These are phyloP conservation scores for Ophiodon elongatus DNA, from an alignment of 2,113 vertebrate genomes.

Conservation along the genomic window DNA sequence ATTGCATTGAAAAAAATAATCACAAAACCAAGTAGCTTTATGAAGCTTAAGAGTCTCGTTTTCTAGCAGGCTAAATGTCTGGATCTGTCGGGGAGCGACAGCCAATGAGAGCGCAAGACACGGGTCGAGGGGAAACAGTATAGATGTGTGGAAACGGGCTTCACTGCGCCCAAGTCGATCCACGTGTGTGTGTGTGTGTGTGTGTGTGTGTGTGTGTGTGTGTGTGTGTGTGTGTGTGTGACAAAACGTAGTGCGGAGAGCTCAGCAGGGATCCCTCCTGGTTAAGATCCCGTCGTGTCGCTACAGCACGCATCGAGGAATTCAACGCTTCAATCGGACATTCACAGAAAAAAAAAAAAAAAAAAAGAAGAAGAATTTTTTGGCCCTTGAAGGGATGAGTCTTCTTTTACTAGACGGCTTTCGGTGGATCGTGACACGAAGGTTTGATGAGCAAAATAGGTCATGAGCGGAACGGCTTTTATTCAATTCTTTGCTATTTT, in stretches of 20 bases:
- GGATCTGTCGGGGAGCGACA: too few species aligned
- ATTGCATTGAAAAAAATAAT: background rate
- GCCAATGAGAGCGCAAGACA: too few species aligned
- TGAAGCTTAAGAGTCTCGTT: background rate
- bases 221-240: background rate
- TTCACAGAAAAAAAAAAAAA: background rate
- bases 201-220: background rate
- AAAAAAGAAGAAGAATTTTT: background rate
- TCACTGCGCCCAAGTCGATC: background rate
- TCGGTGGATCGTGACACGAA: background rate
- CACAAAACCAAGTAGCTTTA: background rate
- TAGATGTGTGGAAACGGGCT: background rate
- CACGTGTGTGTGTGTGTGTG: background rate
- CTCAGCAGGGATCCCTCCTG: background rate
- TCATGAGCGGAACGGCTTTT: slow-evolving; percentile 24
- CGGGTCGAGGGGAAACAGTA: background rate
- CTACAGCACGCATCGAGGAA: too few species aligned
- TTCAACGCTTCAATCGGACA: too few species aligned
- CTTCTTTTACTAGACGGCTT: slow-evolving; percentile 1
- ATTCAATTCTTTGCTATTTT: slow-evolving; percentile 49
- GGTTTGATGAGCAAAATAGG: slow-evolving; percentile 27
- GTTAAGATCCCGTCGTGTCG: background rate
- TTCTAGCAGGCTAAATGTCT: too few species aligned
- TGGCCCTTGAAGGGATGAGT: background rate
- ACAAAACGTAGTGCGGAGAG: background rate